phyloP scores from a whole-genome alignment of 2,888 invertebrate genomes.

The Athalia rosae region DNA sequence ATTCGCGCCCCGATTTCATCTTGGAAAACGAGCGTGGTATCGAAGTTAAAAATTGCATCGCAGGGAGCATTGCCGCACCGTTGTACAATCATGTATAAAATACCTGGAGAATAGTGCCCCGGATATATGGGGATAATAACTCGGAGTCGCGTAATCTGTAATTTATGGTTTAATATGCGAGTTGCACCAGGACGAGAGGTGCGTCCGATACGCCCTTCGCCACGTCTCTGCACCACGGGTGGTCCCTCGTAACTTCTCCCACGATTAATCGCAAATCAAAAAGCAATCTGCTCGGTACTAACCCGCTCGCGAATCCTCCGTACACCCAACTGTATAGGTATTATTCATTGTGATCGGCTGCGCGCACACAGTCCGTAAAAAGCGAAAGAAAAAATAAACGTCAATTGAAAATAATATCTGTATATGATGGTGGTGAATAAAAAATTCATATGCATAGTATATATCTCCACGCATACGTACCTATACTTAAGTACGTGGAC shows the following conservation, averaged over 20 bases:
- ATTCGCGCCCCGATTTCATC: no score
- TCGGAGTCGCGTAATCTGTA: slow-evolving; percentile 41
- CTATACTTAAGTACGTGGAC: not conserved
- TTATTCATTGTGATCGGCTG: not conserved
- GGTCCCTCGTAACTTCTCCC: slow-evolving; percentile 68
- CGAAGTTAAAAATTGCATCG: no score
- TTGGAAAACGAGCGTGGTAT: no score
- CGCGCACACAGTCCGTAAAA: slow-evolving; percentile 42
- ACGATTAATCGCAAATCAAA: slow-evolving; percentile 72
- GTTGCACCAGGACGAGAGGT: slow-evolving; percentile 52
- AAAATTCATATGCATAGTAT: not conserved
- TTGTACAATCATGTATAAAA: not conserved
- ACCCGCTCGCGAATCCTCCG: slow-evolving; percentile 48
- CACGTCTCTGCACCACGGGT: slow-evolving; percentile 54
- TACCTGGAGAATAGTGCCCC: not conserved
- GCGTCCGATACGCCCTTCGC: slow-evolving; percentile 50
- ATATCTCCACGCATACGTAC: not conserved
- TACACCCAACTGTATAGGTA: not conserved
- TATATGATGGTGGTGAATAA: not conserved
- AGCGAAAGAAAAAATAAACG: slow-evolving; percentile 38
- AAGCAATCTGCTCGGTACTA: slow-evolving; percentile 67
- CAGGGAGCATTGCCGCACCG: not conserved
- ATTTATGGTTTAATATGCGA: slow-evolving; percentile 71
- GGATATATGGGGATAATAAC: no score
- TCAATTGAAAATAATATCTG: not conserved